Evolutionary conservation across 2,113 vertebrate species (phyloP), one percentile per base, ranked within the genome.

Genomic region (Lophius piscatorius): DNA sequence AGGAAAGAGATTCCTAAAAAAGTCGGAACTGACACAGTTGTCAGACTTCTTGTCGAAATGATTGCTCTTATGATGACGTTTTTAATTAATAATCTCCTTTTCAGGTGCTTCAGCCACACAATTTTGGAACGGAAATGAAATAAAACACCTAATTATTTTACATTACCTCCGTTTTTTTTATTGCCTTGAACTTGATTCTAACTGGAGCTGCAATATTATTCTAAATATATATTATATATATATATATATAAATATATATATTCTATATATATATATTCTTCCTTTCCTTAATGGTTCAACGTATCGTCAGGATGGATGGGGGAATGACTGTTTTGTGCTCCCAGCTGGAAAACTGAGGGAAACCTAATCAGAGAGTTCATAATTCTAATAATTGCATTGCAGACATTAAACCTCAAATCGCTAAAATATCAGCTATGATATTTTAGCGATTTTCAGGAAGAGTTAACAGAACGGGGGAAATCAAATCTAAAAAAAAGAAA

Each of bases 351-450:
- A 61, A 48, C 1, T 0, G 50, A 46, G 36, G 22, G 6, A 59
- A 44, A 72, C 20, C 13, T 21, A 39, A 26, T n/a, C n/a, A n/a
- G n/a, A n/a, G n/a, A n/a, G n/a, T n/a, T n/a, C n/a, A n/a, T n/a
- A n/a, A n/a, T n/a, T 21, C n/a, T 1, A 11, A 8, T 67, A 39
- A 52, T 57, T 57, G 20, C 9, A 57, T 61, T 5, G 21, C 13
- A 29, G 14, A 24, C 57, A 45, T 68, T 58, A 49, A 20, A 54
- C 20, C 38, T 49, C 22, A 59, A 63, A 52, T 81, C 36, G 50
- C 6, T 23, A 8, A 39, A 31, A 44, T 70, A 29, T 78, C 51
- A 70, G 28, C 26, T 39, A 49, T 11, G 6, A 2, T 55, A 23
- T 62, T 52, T 58, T 23, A 9, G 34, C 20, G 62, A 3, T 4